Evolutionary conservation across 2,888 invertebrate genomes (phyloP).

Genomic region (Exephanes ischioxanthus): DNA sequence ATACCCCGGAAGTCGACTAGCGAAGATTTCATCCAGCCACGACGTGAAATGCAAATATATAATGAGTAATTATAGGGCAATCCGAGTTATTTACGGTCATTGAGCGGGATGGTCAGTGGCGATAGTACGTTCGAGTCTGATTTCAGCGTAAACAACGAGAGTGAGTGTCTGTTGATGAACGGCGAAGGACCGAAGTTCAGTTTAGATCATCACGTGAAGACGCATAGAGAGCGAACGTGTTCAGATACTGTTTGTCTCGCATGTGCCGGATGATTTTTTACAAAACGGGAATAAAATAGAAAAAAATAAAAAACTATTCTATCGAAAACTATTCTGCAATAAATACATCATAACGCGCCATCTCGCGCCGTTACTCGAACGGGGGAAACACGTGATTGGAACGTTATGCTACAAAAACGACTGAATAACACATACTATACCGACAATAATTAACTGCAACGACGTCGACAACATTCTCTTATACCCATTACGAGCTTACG

Average conservation of each 20-base stretch:
- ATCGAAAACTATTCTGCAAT: not conserved
- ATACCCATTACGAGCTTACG: not conserved
- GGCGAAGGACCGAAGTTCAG: conserved; percentile 69
- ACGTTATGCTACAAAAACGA: not conserved
- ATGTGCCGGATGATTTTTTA: conserved; percentile 14
- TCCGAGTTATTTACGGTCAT: not conserved
- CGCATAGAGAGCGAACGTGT: conserved; percentile 34
- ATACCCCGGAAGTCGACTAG: not conserved
- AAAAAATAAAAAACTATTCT: not conserved
- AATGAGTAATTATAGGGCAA: conserved; percentile 4
- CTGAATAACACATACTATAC: not conserved
- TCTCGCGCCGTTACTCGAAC: not conserved
- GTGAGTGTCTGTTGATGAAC: conserved; percentile 53
- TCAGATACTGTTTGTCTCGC: conserved; percentile 9
- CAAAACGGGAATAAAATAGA: not conserved
- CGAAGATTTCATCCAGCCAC: not conserved
- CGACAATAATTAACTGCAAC: not conserved
- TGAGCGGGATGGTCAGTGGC: conserved; percentile 3
- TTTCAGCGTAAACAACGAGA: conserved; percentile 55
- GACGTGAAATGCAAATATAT: not conserved
- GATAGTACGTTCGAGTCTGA: conserved; percentile 33
- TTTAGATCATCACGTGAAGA: conserved; percentile 53
- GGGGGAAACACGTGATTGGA: not conserved
- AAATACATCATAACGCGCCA: conserved; percentile 1
- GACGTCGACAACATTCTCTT: not conserved